These are phyloP conservation scores for Pelecanoides urinatrix DNA, from an alignment of 2,113 vertebrate genomes.

Conservation along the genomic window DNA sequence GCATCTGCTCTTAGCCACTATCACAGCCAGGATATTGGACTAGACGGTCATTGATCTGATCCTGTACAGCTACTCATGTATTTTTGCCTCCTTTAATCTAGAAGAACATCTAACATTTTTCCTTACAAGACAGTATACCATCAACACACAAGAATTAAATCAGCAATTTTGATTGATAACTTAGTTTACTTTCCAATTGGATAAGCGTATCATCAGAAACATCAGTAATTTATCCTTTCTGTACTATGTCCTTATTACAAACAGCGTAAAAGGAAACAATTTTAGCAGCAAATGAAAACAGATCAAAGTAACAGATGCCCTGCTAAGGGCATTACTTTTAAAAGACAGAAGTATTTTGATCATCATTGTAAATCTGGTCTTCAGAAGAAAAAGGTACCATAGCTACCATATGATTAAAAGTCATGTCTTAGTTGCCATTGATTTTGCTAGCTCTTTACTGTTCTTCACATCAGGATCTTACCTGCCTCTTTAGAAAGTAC, in stretches of 20 bases:
- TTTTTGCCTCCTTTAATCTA: neutral
- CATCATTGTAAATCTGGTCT: neutral
- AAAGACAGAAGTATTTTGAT: slow-evolving; percentile 9
- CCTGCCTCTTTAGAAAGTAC: neutral
- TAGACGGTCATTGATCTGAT: neutral
- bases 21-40: neutral
- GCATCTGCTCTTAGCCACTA: neutral
- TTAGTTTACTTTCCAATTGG: slow-evolving; percentile 10
- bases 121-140: neutral
- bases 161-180: neutral
- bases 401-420: neutral
- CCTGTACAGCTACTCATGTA: neutral
- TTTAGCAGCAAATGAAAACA: slow-evolving; percentile 25
- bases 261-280: slow-evolving; percentile 14
- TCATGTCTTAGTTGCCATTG: neutral
- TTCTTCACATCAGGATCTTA: neutral
- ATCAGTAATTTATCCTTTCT: slow-evolving; percentile 28
- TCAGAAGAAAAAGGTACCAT: neutral
- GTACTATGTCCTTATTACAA: neutral
- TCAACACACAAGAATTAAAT: slow-evolving; percentile 10
- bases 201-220: neutral
- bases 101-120: neutral
- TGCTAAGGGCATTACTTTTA: neutral
- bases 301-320: slow-evolving; percentile 8
- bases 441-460: neutral